Conservation (phyloP, 2,113 vertebrate genomes). For the Nibea coibor region DNA sequence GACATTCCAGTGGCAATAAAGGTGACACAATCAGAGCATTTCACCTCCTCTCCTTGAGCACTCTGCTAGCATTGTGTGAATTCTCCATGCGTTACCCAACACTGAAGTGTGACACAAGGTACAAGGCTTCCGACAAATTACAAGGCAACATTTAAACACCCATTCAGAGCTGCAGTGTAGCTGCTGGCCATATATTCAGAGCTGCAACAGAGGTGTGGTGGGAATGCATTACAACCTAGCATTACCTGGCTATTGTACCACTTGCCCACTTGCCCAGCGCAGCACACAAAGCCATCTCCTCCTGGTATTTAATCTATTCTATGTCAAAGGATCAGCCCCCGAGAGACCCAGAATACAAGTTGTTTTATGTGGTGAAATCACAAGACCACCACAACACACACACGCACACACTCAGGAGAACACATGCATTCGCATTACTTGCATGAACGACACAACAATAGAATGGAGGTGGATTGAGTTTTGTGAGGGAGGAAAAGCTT, state of each 20-base stretch:
- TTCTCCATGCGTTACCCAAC: slow-evolving; percentile 39
- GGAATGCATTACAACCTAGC: slow-evolving; percentile 51
- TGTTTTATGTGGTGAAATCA: slow-evolving; percentile 67
- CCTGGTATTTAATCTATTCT: slow-evolving; percentile 67
- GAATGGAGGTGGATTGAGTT: slow-evolving; percentile 40
- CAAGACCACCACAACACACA: slow-evolving; percentile 26
- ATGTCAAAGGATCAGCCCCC: slow-evolving; percentile 72
- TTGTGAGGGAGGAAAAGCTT: slow-evolving; percentile 25
- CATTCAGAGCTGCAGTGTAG: slow-evolving; percentile 17
- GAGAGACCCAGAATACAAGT: slow-evolving; percentile 58
- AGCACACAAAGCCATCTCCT: slow-evolving; percentile 45
- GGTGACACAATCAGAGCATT: not conserved
- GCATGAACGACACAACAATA: slow-evolving; percentile 49
- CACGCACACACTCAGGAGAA: not conserved
- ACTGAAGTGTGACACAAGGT: slow-evolving; percentile 49
- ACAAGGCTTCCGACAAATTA: slow-evolving; percentile 54
- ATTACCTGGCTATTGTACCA: slow-evolving; percentile 46
- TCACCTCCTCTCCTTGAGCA: slow-evolving; percentile 8
- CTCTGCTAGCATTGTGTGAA: slow-evolving; percentile 41
- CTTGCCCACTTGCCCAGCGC: slow-evolving; percentile 33
- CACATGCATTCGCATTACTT: slow-evolving; percentile 36
- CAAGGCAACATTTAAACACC: slow-evolving; percentile 33
- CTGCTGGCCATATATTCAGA: slow-evolving; percentile 26
- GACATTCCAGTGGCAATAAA: not conserved
- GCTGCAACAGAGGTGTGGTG: slow-evolving; percentile 33